Conservation (phyloP, 1,140 invertebrate species). For the Drosophila neocordata region DNA sequence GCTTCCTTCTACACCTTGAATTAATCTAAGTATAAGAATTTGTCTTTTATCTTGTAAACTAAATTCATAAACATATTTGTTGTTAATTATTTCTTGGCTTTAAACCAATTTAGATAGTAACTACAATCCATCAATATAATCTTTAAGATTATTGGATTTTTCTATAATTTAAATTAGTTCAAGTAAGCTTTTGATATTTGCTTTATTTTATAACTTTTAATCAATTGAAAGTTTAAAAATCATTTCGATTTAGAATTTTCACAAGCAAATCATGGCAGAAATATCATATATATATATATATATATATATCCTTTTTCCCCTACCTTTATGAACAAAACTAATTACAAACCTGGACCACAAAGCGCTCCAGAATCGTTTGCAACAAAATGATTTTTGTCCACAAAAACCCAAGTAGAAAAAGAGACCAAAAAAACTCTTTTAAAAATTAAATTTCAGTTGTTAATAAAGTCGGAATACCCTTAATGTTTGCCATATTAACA, state of each 20-base stretch:
- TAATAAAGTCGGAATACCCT: neutral
- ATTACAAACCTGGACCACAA: slow-evolving; percentile 72
- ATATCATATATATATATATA: slow-evolving; percentile 11
- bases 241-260: neutral
- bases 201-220: neutral
- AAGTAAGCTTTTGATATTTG: too few relatives aligned
- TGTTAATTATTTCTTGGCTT: too few relatives aligned
- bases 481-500: neutral
- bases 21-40: too few relatives aligned
- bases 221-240: neutral
- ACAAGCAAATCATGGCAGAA: neutral
- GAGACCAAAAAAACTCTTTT: neutral
- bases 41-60: too few relatives aligned
- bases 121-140: too few relatives aligned
- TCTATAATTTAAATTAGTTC: too few relatives aligned
- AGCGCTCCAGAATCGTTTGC: slow-evolving; percentile 54
- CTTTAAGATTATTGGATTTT: too few relatives aligned
- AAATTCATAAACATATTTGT: too few relatives aligned
- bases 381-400: slow-evolving; percentile 46
- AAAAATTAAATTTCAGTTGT: neutral
- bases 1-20: too few relatives aligned
- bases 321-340: slow-evolving; percentile 63
- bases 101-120: too few relatives aligned
- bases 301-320: slow-evolving; percentile 19
- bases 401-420: slow-evolving; percentile 3